Base-by-base conservation (phyloP, 2,113 vertebrate species). In the Nanorana parkeri region DNA sequence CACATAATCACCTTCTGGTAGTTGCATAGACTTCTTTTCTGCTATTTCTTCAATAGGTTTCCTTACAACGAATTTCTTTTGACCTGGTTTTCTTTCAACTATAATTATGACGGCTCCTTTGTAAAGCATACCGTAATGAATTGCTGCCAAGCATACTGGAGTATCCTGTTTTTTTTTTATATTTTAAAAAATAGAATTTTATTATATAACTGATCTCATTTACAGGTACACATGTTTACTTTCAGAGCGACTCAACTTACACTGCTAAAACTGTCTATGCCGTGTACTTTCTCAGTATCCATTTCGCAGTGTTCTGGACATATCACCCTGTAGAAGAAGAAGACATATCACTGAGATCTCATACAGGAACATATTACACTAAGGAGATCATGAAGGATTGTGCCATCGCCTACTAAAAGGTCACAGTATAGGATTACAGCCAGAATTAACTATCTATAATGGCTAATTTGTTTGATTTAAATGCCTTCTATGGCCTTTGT, bases 51-150 rank as follows among this genome's bases (percentile, higher is more conserved):
- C 41, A 7, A 3, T 8, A 20, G 61, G 23, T 54, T 26, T 52
- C 26, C 61, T 65, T n/a, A 77, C 75, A 63, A 7, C 20, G 54
- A 77, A 77, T 52, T 19, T 19, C 1, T 13, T 26, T 23, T 20
- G 75, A 28, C 75, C 75, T 15, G 36, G 75, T 4, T 24, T 41
- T n/a, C 61, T 77, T 28, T 52, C 58, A 17, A 77, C 36, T 52
- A 5, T 1, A 28, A 77, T 26, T 24, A 0, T 6, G 51, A 16
- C 4, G 26, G n/a, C 47, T 20, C 23, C 32, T 1, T 21, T 11
- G 11, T 7, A 23, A 5, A 77, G 2, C 11, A 63, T 17, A 17
- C 74, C 60, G 6, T 5, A n/a, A 28, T 51, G 58, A 11, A 65
- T 52, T 41, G 60, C 60, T 2, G 75, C 75, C 52, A 23, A 20